Conservation (phyloP, 2,888 invertebrate genomes). For the Habrosyne pyritoides region DNA sequence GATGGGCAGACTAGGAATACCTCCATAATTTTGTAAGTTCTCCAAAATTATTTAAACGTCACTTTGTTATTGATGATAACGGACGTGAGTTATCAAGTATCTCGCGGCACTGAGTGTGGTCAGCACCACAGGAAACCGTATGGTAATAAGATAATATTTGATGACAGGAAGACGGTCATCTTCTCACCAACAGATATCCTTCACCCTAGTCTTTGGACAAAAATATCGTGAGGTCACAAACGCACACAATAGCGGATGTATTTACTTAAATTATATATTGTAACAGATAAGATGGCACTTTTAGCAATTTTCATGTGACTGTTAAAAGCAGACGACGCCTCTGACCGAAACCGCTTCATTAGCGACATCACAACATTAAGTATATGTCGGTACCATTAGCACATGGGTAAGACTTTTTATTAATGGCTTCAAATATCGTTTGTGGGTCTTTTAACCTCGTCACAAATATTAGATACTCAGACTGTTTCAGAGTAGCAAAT, state of each 20-base stretch:
- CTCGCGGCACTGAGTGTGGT: neutral
- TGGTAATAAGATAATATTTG: slow-evolving; percentile 12
- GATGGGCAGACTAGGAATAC: neutral
- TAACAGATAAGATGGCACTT: slow-evolving; percentile 24
- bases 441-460: neutral
- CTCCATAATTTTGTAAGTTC: neutral
- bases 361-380: slow-evolving; percentile 54
- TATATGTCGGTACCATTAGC: slow-evolving; percentile 58
- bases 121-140: neutral
- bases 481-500: neutral
- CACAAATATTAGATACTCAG: neutral
- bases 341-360: slow-evolving; percentile 59
- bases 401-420: slow-evolving; percentile 49
- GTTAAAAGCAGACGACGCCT: slow-evolving; percentile 54
- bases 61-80: too few relatives aligned
- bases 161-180: slow-evolving; percentile 49
- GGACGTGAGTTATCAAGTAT: too few relatives aligned
- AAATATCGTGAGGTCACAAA: slow-evolving; percentile 22
- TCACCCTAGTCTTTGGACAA: slow-evolving; percentile 20
- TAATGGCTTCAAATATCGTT: slow-evolving; percentile 30
- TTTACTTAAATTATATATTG: slow-evolving; percentile 32
- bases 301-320: slow-evolving; percentile 59
- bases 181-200: slow-evolving; percentile 36
- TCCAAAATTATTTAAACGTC: too few relatives aligned
- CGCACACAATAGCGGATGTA: slow-evolving; percentile 30